Base-by-base conservation (phyloP, 1,140 invertebrate genomes). In the Zaprionus kolodkinae region DNA sequence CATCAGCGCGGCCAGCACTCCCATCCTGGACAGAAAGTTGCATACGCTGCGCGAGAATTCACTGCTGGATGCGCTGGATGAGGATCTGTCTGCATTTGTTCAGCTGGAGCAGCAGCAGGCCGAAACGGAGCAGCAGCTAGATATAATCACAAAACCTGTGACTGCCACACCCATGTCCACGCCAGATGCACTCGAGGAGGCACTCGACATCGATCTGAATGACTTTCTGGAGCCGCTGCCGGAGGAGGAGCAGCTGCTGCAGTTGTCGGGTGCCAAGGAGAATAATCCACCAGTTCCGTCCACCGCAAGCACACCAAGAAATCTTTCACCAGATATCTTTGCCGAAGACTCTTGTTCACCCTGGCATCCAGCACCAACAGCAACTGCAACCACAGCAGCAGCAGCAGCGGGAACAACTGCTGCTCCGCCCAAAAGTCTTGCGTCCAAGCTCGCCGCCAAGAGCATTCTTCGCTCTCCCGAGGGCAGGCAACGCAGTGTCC, bases 181-280 rank as follows among this genome's bases (percentile, higher is more conserved):
- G 10, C 45, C 57, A 0, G 71, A 78, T 10, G 75, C 65, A 13
- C 57, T 91, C 3, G 77, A 81, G 3, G 25, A 78, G 10, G 75
- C 61, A 11, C 61, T 91, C 3, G 78, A 79, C 1, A 33, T 91
- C 0, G 78, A 92, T 74, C 71, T 91, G n/a, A 63, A 90, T 56
- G 80, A 76, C 36, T 91, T 91, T 43, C 54, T 90, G 9, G 78
- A 90, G 27, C 90, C 90, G 5, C 74, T 91, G 70, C 79, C 79
- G 0, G 84, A 91, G 57, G 91, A 91, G 71, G 21, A 75, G 60
- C 43, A 79, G 21, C 11, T 89, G 11, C 61, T 73, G 11, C 56
- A 52, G 60, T 36, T 45, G 38, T 64, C 30, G 27, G 45, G 9
- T 48, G 35, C 27, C 25, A 56, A 33, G 52, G 55, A 36, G 0